Base-by-base conservation (phyloP, 2,797 vertebrate species). In the Syncerus caffer region DNA sequence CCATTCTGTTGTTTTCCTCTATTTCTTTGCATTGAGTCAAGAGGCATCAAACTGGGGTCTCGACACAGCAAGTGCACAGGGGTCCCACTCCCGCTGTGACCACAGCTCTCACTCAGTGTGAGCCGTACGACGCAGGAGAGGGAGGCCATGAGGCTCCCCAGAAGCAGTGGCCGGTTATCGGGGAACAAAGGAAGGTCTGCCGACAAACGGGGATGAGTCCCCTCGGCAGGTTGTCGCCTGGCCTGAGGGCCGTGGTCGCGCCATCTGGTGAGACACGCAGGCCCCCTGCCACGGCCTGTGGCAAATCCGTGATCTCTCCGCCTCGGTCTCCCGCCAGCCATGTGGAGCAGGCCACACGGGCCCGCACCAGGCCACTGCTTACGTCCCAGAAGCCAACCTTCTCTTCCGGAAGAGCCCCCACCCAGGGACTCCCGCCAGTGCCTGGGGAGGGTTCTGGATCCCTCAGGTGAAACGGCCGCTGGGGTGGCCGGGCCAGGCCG, bases 81-180 rank as follows among this genome's bases (percentile, higher is more conserved):
- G 8, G 0, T 0, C 0, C 71, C 0, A 3, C 79, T 38, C 29
- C 9, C 0, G 0, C 25, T 13, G 11, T 14, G 1, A 4, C 13
- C 1, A 4, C 0, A 3, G 0, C 0, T 12, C 47, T 15, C 2
- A 5, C 38, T 7, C 29, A 3, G n/a, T 3, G 83, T 50, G 12
- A 1, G 6, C 27, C 1, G 0, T 1, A 5, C 14, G 17, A 47
- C 0, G 3, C 3, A 1, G 14, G 47, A 3, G 21, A 17, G 76
- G 4, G 14, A 55, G 3, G 6, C 0, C 1, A 3, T 0, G 0
- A 15, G 17, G 5, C 42, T 50, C 27, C 50, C 84, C 27, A 17
- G 45, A 5, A 19, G 42, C 15, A 12, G 21, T 1, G 0, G 1
- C 13, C 1, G 0, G 25, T 38, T 25, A 7, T 15, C 50, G 0